Evolutionary conservation across 2,113 vertebrate species (phyloP).

Genomic region (Octodon degus): DNA sequence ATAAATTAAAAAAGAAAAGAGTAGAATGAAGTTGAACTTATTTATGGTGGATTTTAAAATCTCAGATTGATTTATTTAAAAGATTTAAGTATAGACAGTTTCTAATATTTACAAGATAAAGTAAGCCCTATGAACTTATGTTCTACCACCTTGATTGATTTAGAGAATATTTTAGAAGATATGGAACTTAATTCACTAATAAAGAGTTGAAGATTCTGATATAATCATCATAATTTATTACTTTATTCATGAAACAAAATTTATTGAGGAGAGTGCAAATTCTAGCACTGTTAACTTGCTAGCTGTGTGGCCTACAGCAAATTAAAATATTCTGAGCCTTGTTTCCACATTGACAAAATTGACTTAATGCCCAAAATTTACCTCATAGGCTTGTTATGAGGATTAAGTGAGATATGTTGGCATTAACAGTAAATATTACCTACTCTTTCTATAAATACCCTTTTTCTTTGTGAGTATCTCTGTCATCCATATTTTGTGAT

Average conservation of each 20-base stretch:
- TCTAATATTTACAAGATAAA: slow-evolving; percentile 33
- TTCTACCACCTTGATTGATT: slow-evolving; percentile 34
- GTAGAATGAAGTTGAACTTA: not conserved
- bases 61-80: slow-evolving; percentile 23
- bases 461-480: slow-evolving; percentile 27
- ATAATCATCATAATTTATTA: slow-evolving; percentile 62
- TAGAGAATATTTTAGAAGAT: slow-evolving; percentile 53
- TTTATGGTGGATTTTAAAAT: slow-evolving; percentile 37
- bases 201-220: slow-evolving; percentile 48
- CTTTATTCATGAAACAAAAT: slow-evolving; percentile 63
- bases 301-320: not conserved
- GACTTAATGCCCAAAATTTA: not conserved
- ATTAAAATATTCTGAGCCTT: slow-evolving; percentile 5
- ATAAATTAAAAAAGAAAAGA: not conserved
- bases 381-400: not conserved
- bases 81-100: slow-evolving; percentile 32
- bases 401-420: not conserved
- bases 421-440: not conserved
- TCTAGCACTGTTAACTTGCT: not conserved
- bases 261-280: slow-evolving; percentile 36
- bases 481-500: slow-evolving; percentile 37
- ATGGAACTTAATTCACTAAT: slow-evolving; percentile 53
- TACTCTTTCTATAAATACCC: not conserved
- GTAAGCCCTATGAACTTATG: not conserved
- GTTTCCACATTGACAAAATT: slow-evolving; percentile 21